A percentile compares a stretch with the other conserved stretches of the same genome.
These are phyloP conservation scores for Dasypolia templi DNA, from an alignment of 2,888 invertebrate genomes.

Conservation along the genomic window DNA sequence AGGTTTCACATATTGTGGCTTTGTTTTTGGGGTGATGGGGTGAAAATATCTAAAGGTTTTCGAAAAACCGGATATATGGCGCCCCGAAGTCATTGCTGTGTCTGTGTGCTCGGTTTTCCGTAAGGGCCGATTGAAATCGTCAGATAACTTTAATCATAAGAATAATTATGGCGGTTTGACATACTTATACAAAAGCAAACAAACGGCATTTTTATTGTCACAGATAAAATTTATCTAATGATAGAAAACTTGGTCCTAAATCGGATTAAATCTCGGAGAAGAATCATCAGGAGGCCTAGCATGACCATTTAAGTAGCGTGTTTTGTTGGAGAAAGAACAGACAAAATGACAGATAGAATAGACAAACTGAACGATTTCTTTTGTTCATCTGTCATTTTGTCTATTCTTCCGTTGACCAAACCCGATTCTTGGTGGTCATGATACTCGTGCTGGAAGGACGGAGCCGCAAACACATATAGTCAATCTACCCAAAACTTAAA, in stretches of 20 bases:
- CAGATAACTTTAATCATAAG: neutral
- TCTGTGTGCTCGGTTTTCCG: neutral
- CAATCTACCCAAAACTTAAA: neutral
- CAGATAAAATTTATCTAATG: neutral
- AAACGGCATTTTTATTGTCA: neutral
- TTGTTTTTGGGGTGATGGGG: neutral
- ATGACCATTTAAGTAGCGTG: too few relatives aligned
- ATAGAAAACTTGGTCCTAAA: neutral
- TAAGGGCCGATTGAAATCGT: neutral
- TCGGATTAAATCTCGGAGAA: too few relatives aligned
- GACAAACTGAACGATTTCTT: too few relatives aligned
- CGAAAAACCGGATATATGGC: neutral
- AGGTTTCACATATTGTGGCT: neutral
- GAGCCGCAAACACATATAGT: neutral
- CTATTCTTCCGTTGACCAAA: too few relatives aligned
- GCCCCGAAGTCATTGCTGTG: too few relatives aligned
- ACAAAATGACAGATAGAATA: too few relatives aligned
- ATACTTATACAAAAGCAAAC: neutral
- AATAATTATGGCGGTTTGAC: neutral
- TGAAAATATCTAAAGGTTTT: neutral
- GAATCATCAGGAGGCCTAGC: neutral
- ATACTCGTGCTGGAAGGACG: neutral
- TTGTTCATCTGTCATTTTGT: too few relatives aligned
- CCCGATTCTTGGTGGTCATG: too few relatives aligned
- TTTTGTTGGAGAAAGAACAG: too few relatives aligned